These are phyloP conservation scores for Caenorhabditis sp. DNA, from an alignment of 2,888 invertebrate species.

Conservation along the genomic window DNA sequence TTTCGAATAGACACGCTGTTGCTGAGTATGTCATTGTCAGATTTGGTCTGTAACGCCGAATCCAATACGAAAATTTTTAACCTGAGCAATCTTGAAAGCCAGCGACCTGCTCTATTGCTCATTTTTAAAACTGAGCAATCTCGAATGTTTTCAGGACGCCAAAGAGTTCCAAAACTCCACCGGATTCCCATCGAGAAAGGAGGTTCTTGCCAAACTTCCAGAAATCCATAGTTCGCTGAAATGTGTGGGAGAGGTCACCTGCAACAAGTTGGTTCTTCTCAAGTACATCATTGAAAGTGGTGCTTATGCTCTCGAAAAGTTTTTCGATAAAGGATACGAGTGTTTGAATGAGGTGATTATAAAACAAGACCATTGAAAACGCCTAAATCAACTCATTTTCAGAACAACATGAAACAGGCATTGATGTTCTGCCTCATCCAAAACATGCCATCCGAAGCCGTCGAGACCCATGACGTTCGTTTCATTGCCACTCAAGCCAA, in stretches of 20 bases:
- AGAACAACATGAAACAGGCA: not conserved
- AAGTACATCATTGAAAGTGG: not conserved
- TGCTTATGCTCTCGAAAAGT: slow-evolving; percentile 6
- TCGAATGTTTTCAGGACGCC: not conserved
- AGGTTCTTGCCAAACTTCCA: not conserved
- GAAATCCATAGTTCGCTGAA: not conserved
- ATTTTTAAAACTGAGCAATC: too few species aligned
- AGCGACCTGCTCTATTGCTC: too few species aligned
- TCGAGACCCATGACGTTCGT: not conserved
- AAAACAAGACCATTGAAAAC: too few species aligned
- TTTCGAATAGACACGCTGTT: too few species aligned
- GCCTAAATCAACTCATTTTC: too few species aligned
- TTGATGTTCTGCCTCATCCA: not conserved
- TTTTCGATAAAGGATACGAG: not conserved
- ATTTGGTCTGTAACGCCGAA: too few species aligned
- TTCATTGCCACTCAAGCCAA: not conserved
- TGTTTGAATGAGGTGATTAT: slow-evolving; percentile 29
- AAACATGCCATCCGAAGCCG: not conserved
- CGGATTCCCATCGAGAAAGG: not conserved
- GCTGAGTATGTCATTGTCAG: too few species aligned
- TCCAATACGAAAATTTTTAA: too few species aligned
- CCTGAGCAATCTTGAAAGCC: too few species aligned
- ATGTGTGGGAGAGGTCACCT: slow-evolving; percentile 17
- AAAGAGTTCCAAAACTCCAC: not conserved
- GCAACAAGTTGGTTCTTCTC: not conserved